A percentile compares a stretch with the other conserved stretches of the same genome.
These are phyloP conservation scores for Noctilio leporinus DNA, from an alignment of 2,113 vertebrate species.

Conservation along the genomic window DNA sequence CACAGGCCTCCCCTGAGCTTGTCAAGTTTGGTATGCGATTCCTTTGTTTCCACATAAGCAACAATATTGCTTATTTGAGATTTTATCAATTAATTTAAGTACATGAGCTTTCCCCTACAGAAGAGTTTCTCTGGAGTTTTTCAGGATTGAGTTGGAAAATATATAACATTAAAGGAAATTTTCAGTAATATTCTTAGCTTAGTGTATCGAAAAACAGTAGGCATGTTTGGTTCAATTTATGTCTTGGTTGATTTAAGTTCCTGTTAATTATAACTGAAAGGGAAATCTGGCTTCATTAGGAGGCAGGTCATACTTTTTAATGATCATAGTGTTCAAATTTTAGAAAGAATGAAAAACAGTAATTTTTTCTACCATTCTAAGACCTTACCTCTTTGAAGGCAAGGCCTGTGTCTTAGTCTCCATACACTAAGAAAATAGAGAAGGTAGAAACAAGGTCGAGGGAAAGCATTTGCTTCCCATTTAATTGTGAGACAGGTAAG, in stretches of 20 bases:
- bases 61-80: neutral
- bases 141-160: neutral
- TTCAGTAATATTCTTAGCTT: neutral
- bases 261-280: slow-evolving; percentile 1
- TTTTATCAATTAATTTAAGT: neutral
- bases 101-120: neutral
- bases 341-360: neutral
- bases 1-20: no score
- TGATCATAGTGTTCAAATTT: neutral
- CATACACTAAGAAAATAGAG: neutral
- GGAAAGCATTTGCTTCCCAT: neutral
- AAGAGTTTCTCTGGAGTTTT: neutral
- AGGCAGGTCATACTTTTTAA: neutral
- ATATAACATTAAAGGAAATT: neutral
- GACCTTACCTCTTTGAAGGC: neutral
- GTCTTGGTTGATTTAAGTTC: neutral
- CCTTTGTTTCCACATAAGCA: neutral
- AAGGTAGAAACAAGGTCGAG: neutral
- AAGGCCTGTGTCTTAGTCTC: neutral
- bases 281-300: neutral
- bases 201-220: neutral
- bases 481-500: neutral
- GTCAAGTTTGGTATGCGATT: no score
- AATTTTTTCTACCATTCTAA: neutral
- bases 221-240: neutral